These are phyloP conservation scores for Scalopus aquaticus DNA, from an alignment of 2,113 vertebrate species.

Conservation along the genomic window DNA sequence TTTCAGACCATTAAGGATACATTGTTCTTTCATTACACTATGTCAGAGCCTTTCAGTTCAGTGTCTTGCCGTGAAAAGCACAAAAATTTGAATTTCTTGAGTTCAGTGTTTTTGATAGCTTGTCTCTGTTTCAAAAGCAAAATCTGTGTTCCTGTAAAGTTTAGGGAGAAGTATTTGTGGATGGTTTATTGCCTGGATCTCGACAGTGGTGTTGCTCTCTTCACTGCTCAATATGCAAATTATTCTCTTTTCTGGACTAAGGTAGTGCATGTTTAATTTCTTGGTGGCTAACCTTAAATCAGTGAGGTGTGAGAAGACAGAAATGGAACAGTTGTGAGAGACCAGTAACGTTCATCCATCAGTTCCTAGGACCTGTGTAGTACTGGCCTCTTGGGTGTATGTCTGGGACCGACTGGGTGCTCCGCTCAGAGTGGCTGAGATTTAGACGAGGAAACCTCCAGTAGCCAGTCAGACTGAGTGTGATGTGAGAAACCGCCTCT, in stretches of 20 bases:
- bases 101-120: neutral
- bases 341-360: neutral
- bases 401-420: neutral
- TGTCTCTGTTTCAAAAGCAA: neutral
- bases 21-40: too few species aligned
- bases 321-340: neutral
- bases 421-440: neutral
- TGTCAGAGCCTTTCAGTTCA: neutral
- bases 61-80: constrained; percentile 2
- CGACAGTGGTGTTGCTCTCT: neutral
- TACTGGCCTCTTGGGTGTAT: neutral
- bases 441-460: neutral
- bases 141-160: constrained; percentile 18
- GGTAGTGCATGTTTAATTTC: neutral
- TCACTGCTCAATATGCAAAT: neutral
- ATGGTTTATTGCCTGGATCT: neutral
- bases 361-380: neutral
- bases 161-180: constrained; percentile 27
- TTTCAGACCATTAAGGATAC: neutral
- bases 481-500: neutral
- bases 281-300: too few species aligned
- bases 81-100: neutral
- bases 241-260: neutral
- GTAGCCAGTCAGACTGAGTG: neutral
- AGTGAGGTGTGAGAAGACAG: neutral